Percentiles rank a stretch among this genome's conserved stretches.
Conservation (phyloP, 1,140 invertebrate species). For the Cotesia chilonis region DNA sequence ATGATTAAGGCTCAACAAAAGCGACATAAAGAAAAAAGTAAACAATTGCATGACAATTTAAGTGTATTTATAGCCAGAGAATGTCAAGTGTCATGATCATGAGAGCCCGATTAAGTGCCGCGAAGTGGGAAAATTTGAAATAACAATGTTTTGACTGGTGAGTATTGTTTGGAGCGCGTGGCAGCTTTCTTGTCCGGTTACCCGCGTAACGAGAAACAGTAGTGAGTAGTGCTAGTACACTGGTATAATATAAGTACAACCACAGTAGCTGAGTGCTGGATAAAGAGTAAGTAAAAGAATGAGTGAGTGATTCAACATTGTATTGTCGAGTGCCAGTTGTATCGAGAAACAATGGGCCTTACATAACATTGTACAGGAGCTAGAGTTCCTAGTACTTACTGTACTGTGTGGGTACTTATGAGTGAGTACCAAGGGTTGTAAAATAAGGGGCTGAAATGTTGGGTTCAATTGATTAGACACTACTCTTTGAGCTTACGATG, state of each 20-base stretch:
- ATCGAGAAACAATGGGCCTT: conserved; percentile 41
- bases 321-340: conserved; percentile 39
- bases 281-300: too few species aligned
- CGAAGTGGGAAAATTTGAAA: conserved; percentile 30
- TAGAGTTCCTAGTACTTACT: too few species aligned
- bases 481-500: too few species aligned
- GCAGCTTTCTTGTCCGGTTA: conserved; percentile 25
- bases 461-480: too few species aligned
- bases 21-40: too few species aligned
- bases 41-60: background rate
- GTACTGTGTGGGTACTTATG: too few species aligned
- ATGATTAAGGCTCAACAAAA: too few species aligned
- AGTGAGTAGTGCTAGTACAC: too few species aligned
- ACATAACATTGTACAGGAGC: too few species aligned
- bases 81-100: background rate
- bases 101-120: conserved; percentile 4
- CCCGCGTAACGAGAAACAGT: conserved; percentile 25
- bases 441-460: too few species aligned
- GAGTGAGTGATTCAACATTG: conserved; percentile 23
- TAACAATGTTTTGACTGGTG: conserved; percentile 36
- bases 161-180: conserved; percentile 30
- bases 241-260: too few species aligned
- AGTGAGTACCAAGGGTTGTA: too few species aligned
- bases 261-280: background rate
- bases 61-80: background rate